Evolutionary conservation across 2,113 vertebrate genomes (phyloP), one percentile per base, ranked within the genome.

Genomic region (Alligator mississippiensis): DNA sequence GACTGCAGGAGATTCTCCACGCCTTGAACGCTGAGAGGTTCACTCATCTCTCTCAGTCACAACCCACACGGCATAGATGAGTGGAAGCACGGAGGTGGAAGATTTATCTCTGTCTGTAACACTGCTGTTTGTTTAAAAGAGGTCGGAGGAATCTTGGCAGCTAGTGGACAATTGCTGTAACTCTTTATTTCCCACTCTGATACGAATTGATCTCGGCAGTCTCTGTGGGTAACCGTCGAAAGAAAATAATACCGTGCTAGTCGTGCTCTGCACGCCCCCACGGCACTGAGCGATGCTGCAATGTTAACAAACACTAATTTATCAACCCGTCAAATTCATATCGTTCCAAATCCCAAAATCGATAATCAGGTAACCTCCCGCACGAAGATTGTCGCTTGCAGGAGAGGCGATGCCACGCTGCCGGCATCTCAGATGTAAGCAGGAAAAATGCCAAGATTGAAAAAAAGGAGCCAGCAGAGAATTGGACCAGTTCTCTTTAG

Each of bases 381-480:
- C 90, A 68, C 66, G 90, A 59, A 92, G 90, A 96, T 77, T 81
- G 77, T 85, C 77, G 54, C 85, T 77, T 93, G 89, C 72, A 75
- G 93, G 86, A 88, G 81, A 96, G 95, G 83, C 90, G 94, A 96
- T 94, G 92, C 95, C 94, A 91, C 88, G 72, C 96, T 97, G 82
- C 84, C 82, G 89, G 21, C 63, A 82, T 94, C 78, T 94, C 76
- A 87, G 70, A 95, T 93, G 80, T 1, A 9, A 30, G 12, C 75
- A 93, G 94, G 95, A 97, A 96, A 93, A 93, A 90, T 90, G 81
- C 94, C 97, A 97, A 83, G 57, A 27, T 95, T 97, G 93, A 94
- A 91, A 97, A 96, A 95, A 88, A 94, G 90, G 85, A 88, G 74
- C 93, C 94, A 87, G 84, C 91, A 90, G 90, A 55, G 94, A 95